Base-by-base conservation (phyloP, 2,888 invertebrate species). In the Andrena fulva region DNA sequence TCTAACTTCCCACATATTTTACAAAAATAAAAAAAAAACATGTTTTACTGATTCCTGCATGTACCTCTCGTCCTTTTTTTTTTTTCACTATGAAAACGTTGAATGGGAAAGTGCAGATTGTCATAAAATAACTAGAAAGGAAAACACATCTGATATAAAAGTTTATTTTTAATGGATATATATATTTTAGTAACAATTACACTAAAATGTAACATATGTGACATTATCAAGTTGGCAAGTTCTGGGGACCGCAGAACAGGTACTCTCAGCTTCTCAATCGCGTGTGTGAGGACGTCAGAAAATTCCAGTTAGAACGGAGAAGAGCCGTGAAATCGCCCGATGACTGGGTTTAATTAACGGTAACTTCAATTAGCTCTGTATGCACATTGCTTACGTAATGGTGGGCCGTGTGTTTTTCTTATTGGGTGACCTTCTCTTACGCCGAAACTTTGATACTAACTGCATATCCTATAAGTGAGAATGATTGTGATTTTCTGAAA, bases 301-400 rank as follows among this genome's bases (percentile, higher is more conserved):
- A 56, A 54, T 54, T 54, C 52, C 27, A 20, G 27, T 67, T 67
- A 29, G 50, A 67, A 67, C 31, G 31, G 50, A 29, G 66, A 20
- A 52, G 52, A 67, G 29, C 50, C 29, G 35, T 48, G 60, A 60
- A 50, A 59, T 70, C 48, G 5, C 60, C 7, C 60, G 2, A 70
- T 48, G 60, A 2, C 48, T 27, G 31, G 2, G 60, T 20, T 70
- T 70, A 60, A 60, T 60, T 70, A 70, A 70, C 60, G 29, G 60
- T 60, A 59, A 60, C 20, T 48, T 48, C 29, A 60, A 70, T 60
- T 48, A 70, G 12, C 31, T 3, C 1, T 42, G 29, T 27, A 59
- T 16, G 10, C n/a, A 31, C n/a, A 10, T 8, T 20, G 50, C 48
- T 50, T n/a, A 20, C 50, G 29, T 29, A 7, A 67, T 20, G 31